Base-by-base conservation (phyloP, 1,140 invertebrate species). In the Plodia interpunctella region DNA sequence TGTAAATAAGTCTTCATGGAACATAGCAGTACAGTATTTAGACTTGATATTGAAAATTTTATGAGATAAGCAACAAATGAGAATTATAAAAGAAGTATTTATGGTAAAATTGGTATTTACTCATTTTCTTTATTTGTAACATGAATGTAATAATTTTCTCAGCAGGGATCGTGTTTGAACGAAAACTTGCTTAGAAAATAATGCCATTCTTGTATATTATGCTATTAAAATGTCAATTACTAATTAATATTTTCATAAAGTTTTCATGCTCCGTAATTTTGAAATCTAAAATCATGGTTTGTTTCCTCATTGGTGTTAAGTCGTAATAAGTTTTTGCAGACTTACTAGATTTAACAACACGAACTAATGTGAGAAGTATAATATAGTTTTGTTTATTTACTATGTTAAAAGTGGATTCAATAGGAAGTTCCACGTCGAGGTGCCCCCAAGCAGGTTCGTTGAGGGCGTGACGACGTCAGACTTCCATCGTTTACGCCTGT, bases 181-280 rank as follows among this genome's bases (percentile, higher is more conserved):
- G 65, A 63, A 44, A 49, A 25, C 67, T 57, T 76, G 70, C 67
- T 59, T 68, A 67, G 64, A 67, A 64, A 70, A 72, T 77, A 76
- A 75, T 72, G 68, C 58, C 72, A 78, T 80, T 73, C 70, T 72
- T 65, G 60, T 63, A 66, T 68, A 65, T 69, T 78, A 71, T 65
- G 71, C 72, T 77, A 74, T 70, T 71, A 74, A 80, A 78, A 76
- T 84, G 86, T 88, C 86, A 88, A 88, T 88, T 88, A 88, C 68
- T 87, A 85, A 72, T 72, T 84, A 80, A 74, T 66, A 69, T 72
- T 73, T 78, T 73, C 65, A 30, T 69, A 70, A 73, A 70, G 64
- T 63, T 66, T 67, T 74, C 67, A 74, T 68, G 63, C 73, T 73
- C 51, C 65, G 51, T 57, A 53, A 61, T 59, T 28, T 11, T 61